Evolutionary conservation across 2,888 invertebrate species (phyloP).

Genomic region (Barypeithes pellucidus): DNA sequence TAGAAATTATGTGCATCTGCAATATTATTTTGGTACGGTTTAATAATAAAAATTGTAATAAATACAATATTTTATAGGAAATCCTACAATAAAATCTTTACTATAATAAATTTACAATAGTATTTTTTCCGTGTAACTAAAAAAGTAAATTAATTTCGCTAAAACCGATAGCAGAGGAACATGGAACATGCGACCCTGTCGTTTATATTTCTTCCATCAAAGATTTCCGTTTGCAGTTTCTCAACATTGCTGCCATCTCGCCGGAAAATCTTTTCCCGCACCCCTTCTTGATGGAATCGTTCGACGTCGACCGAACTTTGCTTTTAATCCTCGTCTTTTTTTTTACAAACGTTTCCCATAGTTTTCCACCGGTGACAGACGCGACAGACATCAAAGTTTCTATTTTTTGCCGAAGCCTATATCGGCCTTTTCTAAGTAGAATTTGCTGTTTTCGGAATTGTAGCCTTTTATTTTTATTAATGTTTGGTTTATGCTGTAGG

Average conservation of each 20-base stretch:
- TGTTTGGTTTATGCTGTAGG: conserved; percentile 28
- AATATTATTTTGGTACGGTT: no score
- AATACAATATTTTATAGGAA: no score
- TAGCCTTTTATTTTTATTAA: conserved; percentile 19
- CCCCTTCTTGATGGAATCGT: conserved; percentile 57
- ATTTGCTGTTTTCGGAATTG: conserved; percentile 36
- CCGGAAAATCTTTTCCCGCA: conserved; percentile 43
- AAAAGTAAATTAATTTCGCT: conserved; percentile 42
- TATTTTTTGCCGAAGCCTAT: conserved; percentile 42
- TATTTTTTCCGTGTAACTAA: no score
- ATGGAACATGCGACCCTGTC: conserved; percentile 49
- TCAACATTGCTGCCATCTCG: conserved; percentile 40
- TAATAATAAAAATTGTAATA: no score
- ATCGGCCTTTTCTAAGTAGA: conserved; percentile 42
- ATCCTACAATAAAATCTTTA: no score
- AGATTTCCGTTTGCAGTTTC: conserved; percentile 49
- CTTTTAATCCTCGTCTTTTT: conserved; percentile 62
- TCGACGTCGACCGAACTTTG: conserved; percentile 64
- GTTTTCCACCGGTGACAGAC: conserved; percentile 42
- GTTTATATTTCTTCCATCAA: conserved; percentile 54
- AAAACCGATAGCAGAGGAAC: conserved; percentile 48
- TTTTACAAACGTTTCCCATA: conserved; percentile 53
- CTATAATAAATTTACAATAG: no score
- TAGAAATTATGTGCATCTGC: no score
- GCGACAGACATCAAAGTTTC: conserved; percentile 47